Base-by-base conservation (phyloP, 2,797 vertebrate genomes). In the Tachyglossus aculeatus region DNA sequence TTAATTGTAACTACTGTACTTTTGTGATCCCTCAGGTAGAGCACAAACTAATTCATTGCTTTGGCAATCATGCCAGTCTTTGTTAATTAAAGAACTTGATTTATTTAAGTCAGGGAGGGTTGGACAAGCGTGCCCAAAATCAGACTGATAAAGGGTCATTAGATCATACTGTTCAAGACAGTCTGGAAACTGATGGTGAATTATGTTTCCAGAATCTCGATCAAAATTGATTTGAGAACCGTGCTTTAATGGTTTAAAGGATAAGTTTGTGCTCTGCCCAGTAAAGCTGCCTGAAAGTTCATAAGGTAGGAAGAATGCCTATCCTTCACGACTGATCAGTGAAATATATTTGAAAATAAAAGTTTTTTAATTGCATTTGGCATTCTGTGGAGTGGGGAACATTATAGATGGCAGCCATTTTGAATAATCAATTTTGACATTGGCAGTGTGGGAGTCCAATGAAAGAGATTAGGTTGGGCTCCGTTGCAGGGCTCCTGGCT, bases 1-100 rank as follows among this genome's bases (percentile, higher is more conserved):
- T 91, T 88, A 83, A 88, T 90, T 87, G 83, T 86, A 85, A 88
- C 81, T 81, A 58, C 86, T 78, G 51, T 58, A 68, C 71, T 2
- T 80, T 68, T 76, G 83, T 79, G 89, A 85, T 86, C 88, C 78
- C 57, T 27, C 64, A 61, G 87, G 74, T 51, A 66, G 67, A 1
- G 2, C 62, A 71, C 78, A 86, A 86, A 86, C 84, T 83, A 81
- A 86, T 82, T 87, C 67, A 83, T 75, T 51, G 82, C 81, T 78
- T 76, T 76, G 86, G 88, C 66, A 80, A 45, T 48, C 82, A 45
- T 10, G 39, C 82, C 48, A 60, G 29, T 65, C 81, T 86, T 80
- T 60, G 79, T 71, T 89, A 85, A 89, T 86, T 81, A 87, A 81
- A 74, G 70, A 19, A 32, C 68, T 44, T 89, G 86, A 89, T 89